A percentile compares a stretch with the other conserved stretches of the same genome.
Conservation (phyloP, 2,113 vertebrate species). For the Amblyopsis rosae region DNA sequence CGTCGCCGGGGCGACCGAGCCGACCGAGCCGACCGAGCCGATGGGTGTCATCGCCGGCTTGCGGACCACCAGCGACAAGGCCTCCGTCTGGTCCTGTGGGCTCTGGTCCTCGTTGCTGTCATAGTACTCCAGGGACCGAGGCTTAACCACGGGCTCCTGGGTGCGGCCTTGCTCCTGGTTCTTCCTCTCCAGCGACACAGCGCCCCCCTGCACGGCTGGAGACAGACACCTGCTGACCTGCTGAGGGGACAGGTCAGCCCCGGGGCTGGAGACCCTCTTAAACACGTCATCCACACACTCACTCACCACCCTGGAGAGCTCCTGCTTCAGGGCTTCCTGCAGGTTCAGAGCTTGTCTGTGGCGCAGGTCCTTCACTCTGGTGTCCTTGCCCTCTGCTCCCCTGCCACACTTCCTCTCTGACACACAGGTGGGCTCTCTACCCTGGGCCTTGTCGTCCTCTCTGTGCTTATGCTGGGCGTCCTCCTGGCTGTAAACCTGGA, state of each 20-base stretch:
- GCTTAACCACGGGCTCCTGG: slow-evolving; percentile 58
- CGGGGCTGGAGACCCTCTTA: slow-evolving; percentile 67
- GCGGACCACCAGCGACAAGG: slow-evolving; percentile 68
- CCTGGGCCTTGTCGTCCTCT: slow-evolving; percentile 33
- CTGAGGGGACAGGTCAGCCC: slow-evolving; percentile 56
- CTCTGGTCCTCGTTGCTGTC: slow-evolving; percentile 63
- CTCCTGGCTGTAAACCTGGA: slow-evolving; percentile 75
- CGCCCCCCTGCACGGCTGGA: slow-evolving; percentile 53
- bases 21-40: slow-evolving; percentile 59
- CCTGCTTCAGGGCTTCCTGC: slow-evolving; percentile 83
- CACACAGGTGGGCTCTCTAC: slow-evolving; percentile 25
- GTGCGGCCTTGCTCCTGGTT: slow-evolving; percentile 55
- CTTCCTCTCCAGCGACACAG: slow-evolving; percentile 51
- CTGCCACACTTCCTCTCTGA: slow-evolving; percentile 46
- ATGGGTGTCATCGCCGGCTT: slow-evolving; percentile 68
- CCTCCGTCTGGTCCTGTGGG: slow-evolving; percentile 71
- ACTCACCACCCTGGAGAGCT: slow-evolving; percentile 80
- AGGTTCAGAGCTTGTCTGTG: slow-evolving; percentile 68
- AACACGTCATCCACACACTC: slow-evolving; percentile 87
- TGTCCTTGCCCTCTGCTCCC: slow-evolving; percentile 38
- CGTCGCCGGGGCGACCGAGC: slow-evolving; percentile 51
- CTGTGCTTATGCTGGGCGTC: slow-evolving; percentile 48
- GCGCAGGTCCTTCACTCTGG: slow-evolving; percentile 43
- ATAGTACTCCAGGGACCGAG: slow-evolving; percentile 65
- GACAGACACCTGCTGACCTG: slow-evolving; percentile 52